phyloP scores from a whole-genome alignment of 2,797 vertebrate genomes.

The Diceros bicornis region DNA sequence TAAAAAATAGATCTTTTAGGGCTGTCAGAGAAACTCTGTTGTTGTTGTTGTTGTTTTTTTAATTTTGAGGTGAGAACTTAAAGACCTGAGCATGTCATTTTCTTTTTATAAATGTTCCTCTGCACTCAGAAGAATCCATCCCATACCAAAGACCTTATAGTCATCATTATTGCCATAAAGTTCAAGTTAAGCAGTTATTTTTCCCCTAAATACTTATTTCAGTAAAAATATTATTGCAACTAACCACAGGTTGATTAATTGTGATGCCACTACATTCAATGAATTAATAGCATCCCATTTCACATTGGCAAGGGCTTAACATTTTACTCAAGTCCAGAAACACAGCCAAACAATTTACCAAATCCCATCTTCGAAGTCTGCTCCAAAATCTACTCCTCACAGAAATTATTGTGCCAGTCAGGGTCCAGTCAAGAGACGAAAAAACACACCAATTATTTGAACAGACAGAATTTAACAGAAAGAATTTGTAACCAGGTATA shows the following conservation, averaged over 20 bases:
- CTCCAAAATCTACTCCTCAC: not conserved
- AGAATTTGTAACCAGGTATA: not conserved
- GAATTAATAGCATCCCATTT: slow-evolving; percentile 24
- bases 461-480: not conserved
- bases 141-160: not conserved
- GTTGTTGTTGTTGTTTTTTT: not conserved
- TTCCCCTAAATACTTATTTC: not conserved
- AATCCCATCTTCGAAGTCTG: not conserved
- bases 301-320: not conserved
- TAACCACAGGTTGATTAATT: not conserved
- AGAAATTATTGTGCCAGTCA: not conserved
- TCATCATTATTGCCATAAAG: not conserved
- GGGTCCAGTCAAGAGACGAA: not conserved
- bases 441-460: not conserved
- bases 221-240: slow-evolving; percentile 12
- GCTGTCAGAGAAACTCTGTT: not conserved
- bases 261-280: not conserved
- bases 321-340: slow-evolving; percentile 31
- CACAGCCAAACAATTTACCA: not conserved
- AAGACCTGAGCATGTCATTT: not conserved
- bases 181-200: not conserved
- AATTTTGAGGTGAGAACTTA: not conserved
- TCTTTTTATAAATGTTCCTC: not conserved
- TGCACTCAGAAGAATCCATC: not conserved
- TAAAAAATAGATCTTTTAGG: not conserved